phyloP scores from a whole-genome alignment of 2,888 invertebrate species.

The Creontiades dilutus region DNA sequence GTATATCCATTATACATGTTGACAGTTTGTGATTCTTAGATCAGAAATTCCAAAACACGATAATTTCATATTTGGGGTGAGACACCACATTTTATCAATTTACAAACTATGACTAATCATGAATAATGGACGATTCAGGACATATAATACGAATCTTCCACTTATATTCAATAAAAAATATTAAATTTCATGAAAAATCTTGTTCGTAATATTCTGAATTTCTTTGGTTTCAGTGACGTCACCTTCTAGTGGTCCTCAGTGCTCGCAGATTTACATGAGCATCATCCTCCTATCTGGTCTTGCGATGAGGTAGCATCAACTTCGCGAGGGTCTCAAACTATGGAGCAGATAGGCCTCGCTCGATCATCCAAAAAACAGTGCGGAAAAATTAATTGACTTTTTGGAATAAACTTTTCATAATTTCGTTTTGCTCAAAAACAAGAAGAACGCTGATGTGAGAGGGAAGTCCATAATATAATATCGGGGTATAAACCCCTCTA shows the following conservation, averaged over 20 bases:
- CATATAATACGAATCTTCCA: too few species aligned
- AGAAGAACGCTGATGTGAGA: neutral
- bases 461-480: neutral
- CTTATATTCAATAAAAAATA: too few species aligned
- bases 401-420: neutral
- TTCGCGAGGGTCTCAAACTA: slow-evolving; percentile 88
- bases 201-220: too few species aligned
- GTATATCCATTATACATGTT: too few species aligned
- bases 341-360: slow-evolving; percentile 24
- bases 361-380: neutral
- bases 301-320: slow-evolving; percentile 63
- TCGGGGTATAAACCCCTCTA: neutral
- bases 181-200: too few species aligned
- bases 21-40: too few species aligned
- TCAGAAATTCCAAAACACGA: too few species aligned
- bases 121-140: too few species aligned
- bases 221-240: slow-evolving; percentile 62
- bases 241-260: slow-evolving; percentile 57
- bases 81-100: too few species aligned
- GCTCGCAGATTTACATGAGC: slow-evolving; percentile 60
- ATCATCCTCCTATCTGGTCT: slow-evolving; percentile 62
- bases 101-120: too few species aligned
- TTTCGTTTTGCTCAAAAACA: slow-evolving; percentile 48
- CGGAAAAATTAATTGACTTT: slow-evolving; percentile 16
- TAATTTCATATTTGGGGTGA: too few species aligned